Base-by-base conservation (phyloP, 64 coral and sea anemone species). In the Acropora yongei region DNA sequence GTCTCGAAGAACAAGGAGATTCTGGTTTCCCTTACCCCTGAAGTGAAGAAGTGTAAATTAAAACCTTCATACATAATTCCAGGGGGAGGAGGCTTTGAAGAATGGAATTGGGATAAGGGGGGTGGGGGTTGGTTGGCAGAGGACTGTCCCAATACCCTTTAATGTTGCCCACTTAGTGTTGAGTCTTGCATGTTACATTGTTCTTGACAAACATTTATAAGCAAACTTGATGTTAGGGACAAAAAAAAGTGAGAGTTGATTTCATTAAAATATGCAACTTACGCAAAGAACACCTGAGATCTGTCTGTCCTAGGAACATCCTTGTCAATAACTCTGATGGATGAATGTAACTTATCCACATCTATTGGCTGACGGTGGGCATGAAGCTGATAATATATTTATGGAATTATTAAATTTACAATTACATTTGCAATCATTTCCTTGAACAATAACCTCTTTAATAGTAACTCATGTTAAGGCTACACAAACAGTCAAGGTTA, bases 251-350 rank as follows among this genome's bases (percentile, higher is more conserved):
- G 10, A 5, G 3, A 55, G 2, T 2, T 55, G 2, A 55, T 55
- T 55, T 55, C 51, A 55, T 55, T 55, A 10, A 55, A 55, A 55
- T 55, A 63, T 12, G 45, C 6, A 18, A 16, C 91, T 78, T 87
- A 99, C 97, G 71, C 57, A 82, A 93, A 99, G 50, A 88, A 96
- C 75, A 65, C 83, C 8, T 96, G 91, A 40, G 78, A 79, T 88
- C 97, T 90, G 77, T 99, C 97, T 57, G 97, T 99, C 47, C 97
- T 92, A 19, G 97, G 97, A 2, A 99, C 97, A 96, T 99, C 97
- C 86, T 99, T 99, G 63, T 99, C 97, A 66, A 99, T 99, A 13
- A 83, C 77, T 92, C 91, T 92, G 48, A 99, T 89, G 8, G 90
- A 77, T n/a, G 90, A 87, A 46, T 71, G 44, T 30, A 99, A 89